A percentile compares a stretch with the other conserved stretches of the same genome.
phyloP scores from a whole-genome alignment of 2,113 vertebrate genomes.

The Zonotrichia leucophrys region DNA sequence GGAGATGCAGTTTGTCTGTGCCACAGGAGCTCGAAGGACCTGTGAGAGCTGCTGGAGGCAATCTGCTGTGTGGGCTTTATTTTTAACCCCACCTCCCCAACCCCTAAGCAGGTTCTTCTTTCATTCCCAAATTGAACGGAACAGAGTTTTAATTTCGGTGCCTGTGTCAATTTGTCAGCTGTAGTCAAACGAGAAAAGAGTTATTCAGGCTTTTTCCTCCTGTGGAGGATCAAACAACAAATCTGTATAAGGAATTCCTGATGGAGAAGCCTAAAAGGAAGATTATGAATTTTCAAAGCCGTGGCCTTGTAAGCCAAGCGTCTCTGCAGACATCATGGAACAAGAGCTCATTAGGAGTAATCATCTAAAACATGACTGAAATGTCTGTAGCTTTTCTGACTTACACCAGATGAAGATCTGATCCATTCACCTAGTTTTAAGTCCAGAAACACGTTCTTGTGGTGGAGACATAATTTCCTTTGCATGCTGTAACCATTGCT shows the following conservation, averaged over 20 bases:
- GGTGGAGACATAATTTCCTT: slow-evolving; percentile 5
- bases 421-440: slow-evolving; percentile 45
- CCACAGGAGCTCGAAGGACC: neutral
- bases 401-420: neutral
- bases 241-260: slow-evolving; percentile 6
- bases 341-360: slow-evolving; percentile 33
- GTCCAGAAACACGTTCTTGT: neutral
- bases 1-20: neutral
- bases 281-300: neutral
- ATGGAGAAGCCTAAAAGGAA: slow-evolving; percentile 6
- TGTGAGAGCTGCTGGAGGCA: neutral
- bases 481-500: neutral
- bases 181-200: neutral
- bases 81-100: neutral
- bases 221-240: slow-evolving; percentile 31
- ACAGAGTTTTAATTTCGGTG: slow-evolving; percentile 32
- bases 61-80: neutral
- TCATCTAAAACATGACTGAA: slow-evolving; percentile 13
- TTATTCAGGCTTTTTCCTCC: slow-evolving; percentile 23
- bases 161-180: slow-evolving; percentile 33
- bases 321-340: neutral
- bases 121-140: slow-evolving; percentile 58
- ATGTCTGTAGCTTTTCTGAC: slow-evolving; percentile 16
- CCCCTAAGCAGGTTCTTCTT: slow-evolving; percentile 22
- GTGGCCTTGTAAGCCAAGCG: neutral